These are phyloP conservation scores for Chloroceryle inda DNA, from an alignment of 2,797 vertebrate genomes.

Conservation along the genomic window DNA sequence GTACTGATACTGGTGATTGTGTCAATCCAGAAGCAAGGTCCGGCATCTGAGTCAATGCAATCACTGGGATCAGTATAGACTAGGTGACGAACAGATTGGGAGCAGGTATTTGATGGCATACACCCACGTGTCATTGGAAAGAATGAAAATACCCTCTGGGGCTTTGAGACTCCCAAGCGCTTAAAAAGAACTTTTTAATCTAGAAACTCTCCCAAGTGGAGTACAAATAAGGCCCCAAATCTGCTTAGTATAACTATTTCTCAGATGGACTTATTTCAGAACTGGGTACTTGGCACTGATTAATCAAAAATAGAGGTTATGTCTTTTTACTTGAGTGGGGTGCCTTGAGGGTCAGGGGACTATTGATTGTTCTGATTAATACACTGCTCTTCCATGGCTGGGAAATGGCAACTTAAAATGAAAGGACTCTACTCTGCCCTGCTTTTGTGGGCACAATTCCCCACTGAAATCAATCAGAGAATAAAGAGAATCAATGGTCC, in stretches of 20 bases:
- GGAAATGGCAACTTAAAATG: slow-evolving; percentile 26
- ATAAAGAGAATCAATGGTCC: slow-evolving; percentile 39
- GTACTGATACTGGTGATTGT: neutral
- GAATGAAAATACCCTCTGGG: neutral
- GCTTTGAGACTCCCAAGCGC: neutral
- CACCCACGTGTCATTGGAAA: no score
- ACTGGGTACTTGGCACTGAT: neutral
- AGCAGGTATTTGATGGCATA: neutral
- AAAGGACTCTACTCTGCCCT: neutral
- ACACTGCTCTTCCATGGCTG: slow-evolving; percentile 2
- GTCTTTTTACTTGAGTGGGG: neutral
- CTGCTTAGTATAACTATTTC: neutral
- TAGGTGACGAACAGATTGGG: neutral
- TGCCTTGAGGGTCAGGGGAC: neutral
- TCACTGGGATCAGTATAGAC: neutral
- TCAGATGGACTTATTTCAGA: neutral
- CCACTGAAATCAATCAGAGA: slow-evolving; percentile 8
- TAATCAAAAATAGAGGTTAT: slow-evolving; percentile 34
- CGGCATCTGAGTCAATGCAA: no score
- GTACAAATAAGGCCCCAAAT: neutral
- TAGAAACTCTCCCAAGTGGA: neutral
- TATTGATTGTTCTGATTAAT: slow-evolving; percentile 70
- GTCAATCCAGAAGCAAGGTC: no score
- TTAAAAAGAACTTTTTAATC: neutral
- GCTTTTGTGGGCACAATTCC: slow-evolving; percentile 8